Conservation (phyloP, 2,797 vertebrate genomes). For the Poeciliopsis paucimaculata region DNA sequence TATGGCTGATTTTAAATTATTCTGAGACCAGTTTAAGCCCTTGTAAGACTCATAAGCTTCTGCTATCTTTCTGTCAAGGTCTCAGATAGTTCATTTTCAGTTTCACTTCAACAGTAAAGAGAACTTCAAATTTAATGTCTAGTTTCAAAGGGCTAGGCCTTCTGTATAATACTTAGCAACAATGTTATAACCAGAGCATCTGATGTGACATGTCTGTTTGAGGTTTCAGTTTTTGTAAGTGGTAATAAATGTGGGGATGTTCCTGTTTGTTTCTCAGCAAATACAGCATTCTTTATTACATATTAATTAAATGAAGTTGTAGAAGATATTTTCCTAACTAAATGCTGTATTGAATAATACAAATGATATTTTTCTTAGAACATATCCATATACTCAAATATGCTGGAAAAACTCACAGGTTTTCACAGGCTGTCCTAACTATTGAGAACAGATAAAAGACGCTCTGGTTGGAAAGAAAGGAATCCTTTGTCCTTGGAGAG, state of each 20-base stretch:
- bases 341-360: no score
- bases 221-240: not conserved
- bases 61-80: not conserved
- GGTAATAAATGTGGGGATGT: not conserved
- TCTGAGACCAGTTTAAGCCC: not conserved
- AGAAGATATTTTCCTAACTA: not conserved
- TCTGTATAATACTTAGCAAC: not conserved
- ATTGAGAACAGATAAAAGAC: conserved; percentile 48
- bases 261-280: not conserved
- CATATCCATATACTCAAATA: not conserved
- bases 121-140: not conserved
- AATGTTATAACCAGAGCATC: not conserved
- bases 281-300: not conserved
- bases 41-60: not conserved
- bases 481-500: conserved; percentile 59
- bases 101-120: not conserved
- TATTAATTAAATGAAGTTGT: not conserved
- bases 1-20: not conserved
- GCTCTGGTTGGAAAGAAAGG: conserved; percentile 60
- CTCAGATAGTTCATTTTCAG: not conserved
- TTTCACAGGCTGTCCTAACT: not conserved
- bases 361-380: not conserved
- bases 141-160: not conserved
- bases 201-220: not conserved
- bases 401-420: not conserved